Base-by-base conservation (phyloP, 2,888 invertebrate genomes). In the Stictocephala bisonia region DNA sequence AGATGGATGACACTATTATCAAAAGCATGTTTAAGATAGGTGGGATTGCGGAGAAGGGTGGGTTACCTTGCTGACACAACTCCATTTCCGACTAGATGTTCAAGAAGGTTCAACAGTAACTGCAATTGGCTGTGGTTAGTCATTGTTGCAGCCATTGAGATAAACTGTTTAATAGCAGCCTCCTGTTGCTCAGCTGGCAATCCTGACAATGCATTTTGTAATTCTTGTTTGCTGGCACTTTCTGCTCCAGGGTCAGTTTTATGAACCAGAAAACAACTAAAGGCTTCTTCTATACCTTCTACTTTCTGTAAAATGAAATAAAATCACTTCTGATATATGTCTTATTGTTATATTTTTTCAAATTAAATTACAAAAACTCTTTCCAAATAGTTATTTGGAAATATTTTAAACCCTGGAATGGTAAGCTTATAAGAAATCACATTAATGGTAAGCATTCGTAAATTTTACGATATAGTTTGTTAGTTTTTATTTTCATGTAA, bases 221-320 rank as follows among this genome's bases (percentile, higher is more conserved):
- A 84, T 77, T 90, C 91, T 76, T 90, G 89, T 78, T 86, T 84
- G 41, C 87, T 84, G 27, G 90, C 85, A 82, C 91, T 91, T 78
- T 91, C 90, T 77, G 86, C 86, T 82, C 94, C 92, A 73, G 88
- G 87, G 67, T 90, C 89, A 18, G 90, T 87, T 78, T 91, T 90
- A 80, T 95, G 92, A 0, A 95, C 91, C 73, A 96, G 87, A 79
- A 93, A 94, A 80, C 93, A 93, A 82, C 93, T 93, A 81, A 97
- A 96, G 0, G 95, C 94, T 84, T 95, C 94, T 82, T 96, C 95
- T 31, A 94, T 92, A 0, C 91, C 88, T 81, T 95, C 94, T 6
- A 94, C 92, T 83, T 90, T 90, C 93, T 93, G 80, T 13, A 86
- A 85, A 77, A 24, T 58, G 50, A 71, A 69, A n/a, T n/a, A n/a